These are phyloP conservation scores for Meteorus colon DNA, from an alignment of 2,888 invertebrate genomes.

Conservation along the genomic window DNA sequence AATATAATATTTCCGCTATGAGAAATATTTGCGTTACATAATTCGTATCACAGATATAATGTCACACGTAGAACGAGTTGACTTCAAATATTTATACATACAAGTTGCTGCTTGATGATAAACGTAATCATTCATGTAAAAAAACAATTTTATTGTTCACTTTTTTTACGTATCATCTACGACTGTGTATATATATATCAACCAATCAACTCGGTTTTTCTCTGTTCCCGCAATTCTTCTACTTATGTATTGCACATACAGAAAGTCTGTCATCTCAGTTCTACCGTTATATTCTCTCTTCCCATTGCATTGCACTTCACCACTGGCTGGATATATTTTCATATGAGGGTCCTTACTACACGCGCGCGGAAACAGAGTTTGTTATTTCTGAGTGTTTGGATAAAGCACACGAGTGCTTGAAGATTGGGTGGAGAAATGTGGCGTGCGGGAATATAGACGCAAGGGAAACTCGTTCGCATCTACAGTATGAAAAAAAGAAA, in stretches of 20 bases:
- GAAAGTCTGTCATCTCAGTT: conserved; percentile 30
- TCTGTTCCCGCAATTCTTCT: background rate
- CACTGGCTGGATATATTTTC: conserved; percentile 29
- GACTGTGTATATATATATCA: background rate
- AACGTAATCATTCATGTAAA: background rate
- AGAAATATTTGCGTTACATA: too few species aligned
- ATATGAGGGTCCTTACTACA: conserved; percentile 27
- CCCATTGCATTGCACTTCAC: conserved; percentile 13
- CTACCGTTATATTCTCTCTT: conserved; percentile 21
- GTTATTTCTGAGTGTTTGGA: conserved; percentile 57
- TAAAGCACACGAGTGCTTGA: conserved; percentile 48
- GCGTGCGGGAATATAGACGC: background rate
- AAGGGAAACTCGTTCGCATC: conserved; percentile 50
- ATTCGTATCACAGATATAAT: too few species aligned
- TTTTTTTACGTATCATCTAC: background rate
- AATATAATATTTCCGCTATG: too few species aligned
- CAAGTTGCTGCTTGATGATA: background rate
- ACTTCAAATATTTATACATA: background rate
- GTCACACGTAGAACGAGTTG: too few species aligned
- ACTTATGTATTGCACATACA: conserved; percentile 4
- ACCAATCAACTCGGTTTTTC: background rate
- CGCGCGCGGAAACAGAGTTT: conserved; percentile 47
- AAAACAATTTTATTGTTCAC: background rate
- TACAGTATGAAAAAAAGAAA: conserved; percentile 45
- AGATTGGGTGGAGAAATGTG: conserved; percentile 40